phyloP scores from a whole-genome alignment of 2,888 invertebrate genomes.

The Electrophaes corylata region DNA sequence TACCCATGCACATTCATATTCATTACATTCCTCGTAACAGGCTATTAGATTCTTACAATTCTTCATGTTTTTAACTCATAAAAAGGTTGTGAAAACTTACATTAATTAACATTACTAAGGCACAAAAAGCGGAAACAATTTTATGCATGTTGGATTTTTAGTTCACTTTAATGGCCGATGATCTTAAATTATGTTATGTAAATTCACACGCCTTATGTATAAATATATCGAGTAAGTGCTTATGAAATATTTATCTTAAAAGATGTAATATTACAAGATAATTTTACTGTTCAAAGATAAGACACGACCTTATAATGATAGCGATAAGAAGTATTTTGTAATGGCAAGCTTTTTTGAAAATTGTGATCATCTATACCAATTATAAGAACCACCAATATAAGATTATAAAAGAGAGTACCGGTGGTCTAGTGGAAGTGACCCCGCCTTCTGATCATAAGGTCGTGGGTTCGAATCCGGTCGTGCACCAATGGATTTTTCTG shows the following conservation, averaged over 20 bases:
- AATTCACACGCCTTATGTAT: conserved; percentile 22
- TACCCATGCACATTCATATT: too few species aligned
- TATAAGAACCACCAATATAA: too few species aligned
- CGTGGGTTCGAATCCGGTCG: too few species aligned
- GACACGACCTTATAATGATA: conserved; percentile 7
- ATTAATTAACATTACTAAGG: conserved; percentile 24
- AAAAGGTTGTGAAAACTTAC: conserved; percentile 25
- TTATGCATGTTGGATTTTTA: conserved; percentile 19
- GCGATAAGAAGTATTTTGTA: not conserved
- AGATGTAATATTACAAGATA: conserved; percentile 5
- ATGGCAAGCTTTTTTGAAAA: conserved; percentile 2
- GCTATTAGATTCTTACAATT: too few species aligned
- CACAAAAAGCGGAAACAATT: conserved; percentile 8
- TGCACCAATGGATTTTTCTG: too few species aligned
- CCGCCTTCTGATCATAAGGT: too few species aligned
- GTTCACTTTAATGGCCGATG: not conserved
- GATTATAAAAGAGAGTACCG: too few species aligned
- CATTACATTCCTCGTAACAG: too few species aligned
- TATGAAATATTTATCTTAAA: conserved; percentile 18
- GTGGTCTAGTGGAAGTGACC: too few species aligned
- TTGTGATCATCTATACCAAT: too few species aligned
- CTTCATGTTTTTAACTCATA: too few species aligned
- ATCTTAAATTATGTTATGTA: not conserved
- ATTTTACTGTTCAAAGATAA: conserved; percentile 13
- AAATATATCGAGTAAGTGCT: not conserved